Evolutionary conservation across 2,797 vertebrate species (phyloP).

Genomic region (Pseudochromis fuscus): DNA sequence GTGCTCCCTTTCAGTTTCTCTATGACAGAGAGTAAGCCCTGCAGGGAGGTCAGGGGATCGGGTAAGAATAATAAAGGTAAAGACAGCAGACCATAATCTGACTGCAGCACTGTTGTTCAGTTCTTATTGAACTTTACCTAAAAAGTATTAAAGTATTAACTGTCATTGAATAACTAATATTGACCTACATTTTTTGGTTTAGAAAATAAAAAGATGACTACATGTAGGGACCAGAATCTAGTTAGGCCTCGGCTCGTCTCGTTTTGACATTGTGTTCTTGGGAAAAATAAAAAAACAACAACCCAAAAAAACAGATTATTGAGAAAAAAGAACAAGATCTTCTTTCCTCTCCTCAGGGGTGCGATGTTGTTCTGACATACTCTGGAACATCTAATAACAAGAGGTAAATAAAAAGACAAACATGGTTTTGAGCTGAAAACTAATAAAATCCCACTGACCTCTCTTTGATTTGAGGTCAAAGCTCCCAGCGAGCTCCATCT

Average conservation of each 20-base stretch:
- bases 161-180: conserved; percentile 5
- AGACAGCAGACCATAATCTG: not conserved
- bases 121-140: not conserved
- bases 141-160: not conserved
- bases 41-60: not conserved
- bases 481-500: not conserved
- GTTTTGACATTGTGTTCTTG: not conserved
- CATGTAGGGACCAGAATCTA: not conserved
- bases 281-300: too few species aligned
- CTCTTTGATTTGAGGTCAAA: conserved; percentile 55
- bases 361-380: not conserved
- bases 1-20: conserved; percentile 89
- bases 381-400: not conserved
- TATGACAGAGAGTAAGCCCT: conserved; percentile 93
- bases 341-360: not conserved
- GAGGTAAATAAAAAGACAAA: not conserved
- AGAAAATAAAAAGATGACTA: not conserved
- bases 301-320: not conserved
- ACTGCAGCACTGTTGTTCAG: not conserved
- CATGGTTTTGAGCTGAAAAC: conserved; percentile 4
- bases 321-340: not conserved
- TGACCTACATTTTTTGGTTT: not conserved
- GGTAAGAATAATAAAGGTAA: not conserved
- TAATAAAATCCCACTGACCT: conserved; percentile 36
- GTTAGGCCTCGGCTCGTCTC: not conserved